Conservation (phyloP, 2,113 vertebrate genomes). For the Terrapene triunguis region DNA sequence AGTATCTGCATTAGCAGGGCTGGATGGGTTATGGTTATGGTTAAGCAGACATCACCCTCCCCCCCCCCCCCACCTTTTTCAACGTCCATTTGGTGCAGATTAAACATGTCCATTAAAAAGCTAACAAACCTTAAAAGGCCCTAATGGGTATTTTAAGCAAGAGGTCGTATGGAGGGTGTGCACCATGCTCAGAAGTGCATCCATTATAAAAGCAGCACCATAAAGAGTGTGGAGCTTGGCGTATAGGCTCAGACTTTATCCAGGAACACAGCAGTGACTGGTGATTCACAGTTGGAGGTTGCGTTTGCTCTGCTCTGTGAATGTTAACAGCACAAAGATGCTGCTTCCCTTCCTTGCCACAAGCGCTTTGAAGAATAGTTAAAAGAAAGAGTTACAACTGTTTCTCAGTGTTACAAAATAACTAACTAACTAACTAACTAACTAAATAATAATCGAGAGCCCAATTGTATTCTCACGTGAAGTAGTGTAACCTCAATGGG, state of each 20-base stretch:
- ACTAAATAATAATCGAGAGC: neutral
- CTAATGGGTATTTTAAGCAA: neutral
- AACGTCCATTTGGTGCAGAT: neutral
- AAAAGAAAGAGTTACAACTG: neutral
- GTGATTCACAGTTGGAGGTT: neutral
- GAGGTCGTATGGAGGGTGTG: fast-evolving
- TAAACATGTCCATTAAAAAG: neutral
- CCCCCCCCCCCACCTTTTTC: neutral
- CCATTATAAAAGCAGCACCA: neutral
- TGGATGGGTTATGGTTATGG: neutral
- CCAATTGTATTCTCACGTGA: neutral
- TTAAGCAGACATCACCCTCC: fast-evolving
- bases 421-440: neutral
- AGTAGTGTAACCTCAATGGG: neutral
- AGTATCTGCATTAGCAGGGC: neutral
- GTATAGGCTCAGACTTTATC: neutral
- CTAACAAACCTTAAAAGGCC: neutral
- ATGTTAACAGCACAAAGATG: neutral
- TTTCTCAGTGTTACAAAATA: fast-evolving
- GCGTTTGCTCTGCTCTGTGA: neutral
- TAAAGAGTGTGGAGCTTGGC: neutral
- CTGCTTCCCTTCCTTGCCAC: neutral
- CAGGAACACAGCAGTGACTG: neutral
- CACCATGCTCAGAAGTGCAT: neutral
- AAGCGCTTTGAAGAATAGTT: neutral